Conservation (phyloP, 1,140 invertebrate genomes). For the Drosophila orosa region DNA sequence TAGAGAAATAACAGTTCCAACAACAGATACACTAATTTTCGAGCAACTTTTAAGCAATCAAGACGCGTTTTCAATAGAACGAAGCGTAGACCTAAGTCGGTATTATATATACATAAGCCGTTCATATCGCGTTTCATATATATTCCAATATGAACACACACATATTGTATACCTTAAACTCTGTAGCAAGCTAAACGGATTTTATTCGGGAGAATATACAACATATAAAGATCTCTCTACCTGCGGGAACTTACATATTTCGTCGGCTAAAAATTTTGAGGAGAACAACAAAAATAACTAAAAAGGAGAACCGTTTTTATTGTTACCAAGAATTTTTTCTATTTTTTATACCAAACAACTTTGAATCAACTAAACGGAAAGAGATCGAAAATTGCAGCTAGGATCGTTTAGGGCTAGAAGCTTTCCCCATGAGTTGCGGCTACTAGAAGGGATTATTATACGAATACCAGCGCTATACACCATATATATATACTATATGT, state of each 20-base stretch:
- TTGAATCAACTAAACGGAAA: slow-evolving; percentile 60
- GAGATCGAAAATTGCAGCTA: slow-evolving; percentile 17
- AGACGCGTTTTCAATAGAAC: slow-evolving; percentile 53
- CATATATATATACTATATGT: slow-evolving; percentile 5
- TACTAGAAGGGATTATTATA: slow-evolving; percentile 52
- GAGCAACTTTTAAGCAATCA: slow-evolving; percentile 81
- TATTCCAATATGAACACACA: slow-evolving; percentile 32
- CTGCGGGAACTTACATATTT: slow-evolving; percentile 34
- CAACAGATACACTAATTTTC: slow-evolving; percentile 73
- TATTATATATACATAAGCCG: slow-evolving; percentile 24
- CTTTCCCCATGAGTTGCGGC: slow-evolving; percentile 52
- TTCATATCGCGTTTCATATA: slow-evolving; percentile 76
- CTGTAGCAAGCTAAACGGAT: slow-evolving; percentile 58
- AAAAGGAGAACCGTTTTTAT: slow-evolving; percentile 68
- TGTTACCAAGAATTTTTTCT: slow-evolving; percentile 81
- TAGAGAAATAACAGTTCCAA: slow-evolving; percentile 42
- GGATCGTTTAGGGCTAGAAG: slow-evolving; percentile 36
- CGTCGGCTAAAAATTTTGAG: slow-evolving; percentile 21
- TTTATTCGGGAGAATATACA: slow-evolving; percentile 29
- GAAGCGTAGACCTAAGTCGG: slow-evolving; percentile 23
- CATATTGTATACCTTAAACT: slow-evolving; percentile 52
- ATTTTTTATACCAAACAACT: slow-evolving; percentile 83
- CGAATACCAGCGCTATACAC: slow-evolving; percentile 13
- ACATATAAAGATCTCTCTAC: slow-evolving; percentile 15
- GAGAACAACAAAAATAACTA: slow-evolving; percentile 4